phyloP scores from a whole-genome alignment of 2,888 invertebrate genomes.

The Chorisops tibialis region DNA sequence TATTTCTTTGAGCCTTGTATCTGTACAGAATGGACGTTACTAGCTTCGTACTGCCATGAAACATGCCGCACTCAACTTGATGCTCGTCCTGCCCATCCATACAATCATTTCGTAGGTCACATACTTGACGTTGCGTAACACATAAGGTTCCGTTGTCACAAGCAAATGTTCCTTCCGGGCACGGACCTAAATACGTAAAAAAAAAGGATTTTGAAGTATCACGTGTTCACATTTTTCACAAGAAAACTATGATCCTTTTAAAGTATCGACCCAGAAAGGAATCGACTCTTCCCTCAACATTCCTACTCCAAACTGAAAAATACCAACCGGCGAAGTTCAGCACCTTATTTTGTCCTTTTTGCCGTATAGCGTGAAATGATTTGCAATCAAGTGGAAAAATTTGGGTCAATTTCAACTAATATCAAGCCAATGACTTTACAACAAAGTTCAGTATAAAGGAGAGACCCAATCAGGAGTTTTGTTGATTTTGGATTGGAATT shows the following conservation, averaged over 20 bases:
- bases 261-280: not conserved
- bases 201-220: conserved; percentile 15
- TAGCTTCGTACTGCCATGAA: conserved; percentile 49
- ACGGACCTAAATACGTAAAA: conserved; percentile 49
- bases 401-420: conserved; percentile 10
- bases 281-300: too few species aligned
- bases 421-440: conserved; percentile 9
- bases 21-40: conserved; percentile 41
- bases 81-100: conserved; percentile 53
- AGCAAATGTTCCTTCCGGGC: conserved; percentile 57
- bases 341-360: not conserved
- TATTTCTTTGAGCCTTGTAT: not conserved
- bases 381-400: conserved; percentile 14
- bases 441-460: conserved; percentile 6
- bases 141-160: conserved; percentile 56
- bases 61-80: conserved; percentile 50
- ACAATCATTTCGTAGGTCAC: conserved; percentile 55
- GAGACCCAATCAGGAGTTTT: not conserved
- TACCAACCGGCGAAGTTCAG: not conserved
- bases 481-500: too few species aligned
- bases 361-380: not conserved
- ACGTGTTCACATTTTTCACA: conserved; percentile 11
- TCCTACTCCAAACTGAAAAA: not conserved
- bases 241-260: conserved; percentile 5
- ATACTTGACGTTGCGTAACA: conserved; percentile 57